Evolutionary conservation across 2,888 invertebrate genomes (phyloP), one percentile per base, ranked within the genome.

Genomic region (Empis stercorea): DNA sequence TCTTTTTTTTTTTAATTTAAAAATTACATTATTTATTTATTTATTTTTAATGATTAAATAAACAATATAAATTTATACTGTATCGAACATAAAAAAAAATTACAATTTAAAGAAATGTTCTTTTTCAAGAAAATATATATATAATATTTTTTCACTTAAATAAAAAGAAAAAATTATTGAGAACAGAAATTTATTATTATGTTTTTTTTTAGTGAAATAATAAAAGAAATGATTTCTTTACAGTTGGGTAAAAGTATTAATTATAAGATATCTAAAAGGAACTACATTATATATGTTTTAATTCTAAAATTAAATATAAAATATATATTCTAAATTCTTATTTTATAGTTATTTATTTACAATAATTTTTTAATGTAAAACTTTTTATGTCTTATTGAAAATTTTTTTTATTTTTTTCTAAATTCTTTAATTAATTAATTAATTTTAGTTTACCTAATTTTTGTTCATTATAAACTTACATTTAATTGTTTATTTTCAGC

Each of bases 201-300:
- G 3, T 20, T 15, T 45, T 45, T 41, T 16, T 14, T 46, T 17
- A 43, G 40, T 41, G 44, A 38, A 39, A 46, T 43, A 45, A 37
- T 48, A 36, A 51, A 52, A 58, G 59, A 60, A 59, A 60, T 60
- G 59, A 60, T 60, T 60, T 58, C 59, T 57, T 58, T 56, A 58
- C 55, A 55, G 55, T 55, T 57, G 45, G 3, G 20, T 13, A 43
- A 44, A 42, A n/a, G n/a, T n/a, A n/a, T n/a, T 27, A 27, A 27
- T 27, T 6, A 27, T 27, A 27, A 27, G 7, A 27, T 27, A 27
- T 27, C 5, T 27, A 27, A 27, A n/a, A 27, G 23, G 23, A 27
- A 27, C 23, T 9, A 27, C 23, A 20, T 20, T 4, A 4, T 20
- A 20, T 27, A 27, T 9, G 7, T 6, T 27, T 7, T 27, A 27